These are phyloP conservation scores for Gavialis gangeticus DNA, from an alignment of 2,113 vertebrate species.

Conservation along the genomic window DNA sequence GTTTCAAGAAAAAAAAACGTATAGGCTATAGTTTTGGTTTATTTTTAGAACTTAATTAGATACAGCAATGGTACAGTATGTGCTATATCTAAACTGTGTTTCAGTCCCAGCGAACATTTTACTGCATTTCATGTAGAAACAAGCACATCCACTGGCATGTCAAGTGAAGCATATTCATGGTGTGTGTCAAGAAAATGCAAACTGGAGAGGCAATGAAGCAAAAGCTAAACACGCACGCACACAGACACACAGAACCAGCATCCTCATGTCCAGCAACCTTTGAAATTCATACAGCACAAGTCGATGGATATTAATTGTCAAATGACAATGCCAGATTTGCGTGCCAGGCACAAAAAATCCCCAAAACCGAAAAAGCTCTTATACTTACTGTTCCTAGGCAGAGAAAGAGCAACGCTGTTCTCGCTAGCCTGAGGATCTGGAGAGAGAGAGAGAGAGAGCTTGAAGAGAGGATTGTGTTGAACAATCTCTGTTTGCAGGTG, in stretches of 20 bases:
- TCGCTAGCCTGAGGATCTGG: constrained; percentile 42
- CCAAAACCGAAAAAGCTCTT: constrained; percentile 2
- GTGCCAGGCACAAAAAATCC: constrained; percentile 19
- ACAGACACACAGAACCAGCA: neutral
- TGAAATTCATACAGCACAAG: neutral
- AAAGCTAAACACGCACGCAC: constrained; percentile 44
- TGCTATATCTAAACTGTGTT: neutral
- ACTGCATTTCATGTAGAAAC: neutral
- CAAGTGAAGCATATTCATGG: neutral
- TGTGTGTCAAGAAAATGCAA: constrained; percentile 39
- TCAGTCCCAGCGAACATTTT: neutral
- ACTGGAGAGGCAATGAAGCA: constrained; percentile 54
- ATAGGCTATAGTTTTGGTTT: neutral
- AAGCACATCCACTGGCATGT: neutral
- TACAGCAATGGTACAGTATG: neutral
- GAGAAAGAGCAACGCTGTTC: constrained; percentile 44
- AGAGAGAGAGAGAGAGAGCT: constrained; percentile 20
- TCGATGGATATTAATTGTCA: neutral
- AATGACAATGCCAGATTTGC: neutral
- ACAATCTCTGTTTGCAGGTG: constrained; percentile 52
- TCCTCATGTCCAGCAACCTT: neutral
- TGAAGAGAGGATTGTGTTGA: constrained; percentile 9
- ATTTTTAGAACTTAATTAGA: neutral
- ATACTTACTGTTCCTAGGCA: constrained; percentile 76
- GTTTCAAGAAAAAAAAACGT: neutral